Evolutionary conservation across 2,888 invertebrate genomes (phyloP), one percentile per base, ranked within the genome.

Genomic region (Tetragonisca angustula): DNA sequence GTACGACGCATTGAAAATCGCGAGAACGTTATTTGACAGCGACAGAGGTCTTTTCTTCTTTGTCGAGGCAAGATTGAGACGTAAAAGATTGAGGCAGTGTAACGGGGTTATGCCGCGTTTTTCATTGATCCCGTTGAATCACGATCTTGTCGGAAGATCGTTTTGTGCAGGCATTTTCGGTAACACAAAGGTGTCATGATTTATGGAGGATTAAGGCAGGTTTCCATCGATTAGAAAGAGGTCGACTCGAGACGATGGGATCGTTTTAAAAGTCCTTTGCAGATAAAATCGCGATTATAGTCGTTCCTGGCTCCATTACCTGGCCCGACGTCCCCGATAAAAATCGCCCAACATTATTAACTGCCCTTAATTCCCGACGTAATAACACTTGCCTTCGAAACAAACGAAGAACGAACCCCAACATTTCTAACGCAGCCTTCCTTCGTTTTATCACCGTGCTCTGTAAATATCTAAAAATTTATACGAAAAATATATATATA

Each of bases 251-350:
- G 43, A 9, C 9, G 54, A 65, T n/a, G 65, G 21, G 54, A 24
- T n/a, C 36, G 74, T 54, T 75, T 64, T 65, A 24, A 67, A 64
- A 62, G 15, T 62, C 65, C 54, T 21, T 75, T 65, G 9, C 19
- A 43, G 74, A 75, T 75, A 75, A 75, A 56, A 75, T 75, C 74
- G 36, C 54, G 65, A 65, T 65, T 74, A 24, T 50, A 54, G 65
- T 74, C 19, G 74, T 43, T 43, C 2, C 43, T 43, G 54, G 74
- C 21, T 65, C 65, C 74, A 75, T 67, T 75, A 65, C 74, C 74
- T 43, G 54, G 74, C 21, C 21, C 43, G 17, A 43, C 43, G 65
- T 75, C 74, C 74, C 27, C 15, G 74, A 75, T 65, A 65, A 65
- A 43, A 56, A 36, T 24, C 52, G 36, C 19, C 54, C 43, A 17